A percentile compares a stretch with the other conserved stretches of the same genome.
These are phyloP conservation scores for Rugalucina vietnamica DNA, from an alignment of 2,888 invertebrate species.

Conservation along the genomic window DNA sequence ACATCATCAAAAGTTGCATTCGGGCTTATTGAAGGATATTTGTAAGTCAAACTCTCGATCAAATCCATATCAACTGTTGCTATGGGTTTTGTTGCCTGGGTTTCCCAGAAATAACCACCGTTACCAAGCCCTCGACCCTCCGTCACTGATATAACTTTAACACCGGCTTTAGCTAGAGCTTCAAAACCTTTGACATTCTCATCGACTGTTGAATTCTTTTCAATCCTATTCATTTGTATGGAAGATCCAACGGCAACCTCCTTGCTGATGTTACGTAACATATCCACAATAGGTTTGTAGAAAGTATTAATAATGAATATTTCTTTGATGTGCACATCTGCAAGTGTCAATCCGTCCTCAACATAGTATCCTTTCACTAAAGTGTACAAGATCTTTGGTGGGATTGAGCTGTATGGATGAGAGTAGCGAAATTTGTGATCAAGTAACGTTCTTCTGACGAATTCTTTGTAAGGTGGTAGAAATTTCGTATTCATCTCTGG, in stretches of 20 bases:
- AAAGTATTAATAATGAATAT: constrained; percentile 52
- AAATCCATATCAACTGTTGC: constrained; percentile 59
- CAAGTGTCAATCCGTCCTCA: constrained; percentile 25
- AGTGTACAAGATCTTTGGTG: background rate
- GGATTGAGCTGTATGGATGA: background rate
- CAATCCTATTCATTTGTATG: constrained; percentile 57
- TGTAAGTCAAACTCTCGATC: constrained; percentile 61
- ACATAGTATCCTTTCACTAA: constrained; percentile 48
- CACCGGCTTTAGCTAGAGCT: constrained; percentile 42
- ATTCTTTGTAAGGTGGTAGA: constrained; percentile 62
- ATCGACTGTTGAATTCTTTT: constrained; percentile 59
- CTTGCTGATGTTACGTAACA: background rate
- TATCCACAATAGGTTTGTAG: constrained; percentile 50
- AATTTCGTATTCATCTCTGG: background rate
- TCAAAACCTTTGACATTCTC: constrained; percentile 67
- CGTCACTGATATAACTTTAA: constrained; percentile 74
- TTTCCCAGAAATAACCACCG: constrained; percentile 72
- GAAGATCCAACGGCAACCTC: constrained; percentile 19
- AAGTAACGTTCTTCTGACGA: constrained; percentile 58
- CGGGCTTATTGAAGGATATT: constrained; percentile 50
- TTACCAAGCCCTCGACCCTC: constrained; percentile 76
- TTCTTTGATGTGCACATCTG: background rate
- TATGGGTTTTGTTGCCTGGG: constrained; percentile 59
- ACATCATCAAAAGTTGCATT: constrained; percentile 71
- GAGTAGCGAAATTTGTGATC: constrained; percentile 70